Base-by-base conservation (phyloP, 2,888 invertebrate species). In the Pristionchus mayeri region DNA sequence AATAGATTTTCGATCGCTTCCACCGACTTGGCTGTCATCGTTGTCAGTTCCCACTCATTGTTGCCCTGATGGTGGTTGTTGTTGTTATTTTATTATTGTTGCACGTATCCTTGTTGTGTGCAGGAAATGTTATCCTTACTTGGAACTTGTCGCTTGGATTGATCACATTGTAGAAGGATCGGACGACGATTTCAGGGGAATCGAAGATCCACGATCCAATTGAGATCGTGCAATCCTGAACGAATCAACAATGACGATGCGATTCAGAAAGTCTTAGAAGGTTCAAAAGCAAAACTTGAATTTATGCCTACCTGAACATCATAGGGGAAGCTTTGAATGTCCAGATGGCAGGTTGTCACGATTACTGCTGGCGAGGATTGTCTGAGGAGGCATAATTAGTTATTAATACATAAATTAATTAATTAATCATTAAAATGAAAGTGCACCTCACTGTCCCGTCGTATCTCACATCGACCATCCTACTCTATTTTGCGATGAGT, bases 31-130 rank as follows among this genome's bases (percentile, higher is more conserved):
- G 48, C 85, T 0, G 13, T 11, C n/a, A 89, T 88, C 1, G 84
- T 83, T 3, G 87, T 30, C 21, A 89, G 37, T 24, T 88, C 88
- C 89, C 89, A 89, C 85, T 89, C 89, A 76, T 88, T 88, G 86
- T 89, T 89, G 40, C 89, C 89, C 88, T 88, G 54, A n/a, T 27
- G 63, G 63, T 9, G 24, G 13, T 16, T 9, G 30, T 37, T 54
- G 18, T 52, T 52, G 52, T 16, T 52, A 16, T 52, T 52, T 52
- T 18, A 37, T 75, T 24, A 18, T 44, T 44, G 24, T 75, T 75
- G 16, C 27, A 24, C 24, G 16, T 27, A 11, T 37, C 18, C 16
- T 75, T 75, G 27, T 44, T 44, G 0, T 48, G n/a, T n/a, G n/a
- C n/a, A n/a, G n/a, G n/a, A n/a, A n/a, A n/a, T n/a, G 13, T 7